Conservation (phyloP, 2,888 invertebrate species). For the Lycia hirtaria region DNA sequence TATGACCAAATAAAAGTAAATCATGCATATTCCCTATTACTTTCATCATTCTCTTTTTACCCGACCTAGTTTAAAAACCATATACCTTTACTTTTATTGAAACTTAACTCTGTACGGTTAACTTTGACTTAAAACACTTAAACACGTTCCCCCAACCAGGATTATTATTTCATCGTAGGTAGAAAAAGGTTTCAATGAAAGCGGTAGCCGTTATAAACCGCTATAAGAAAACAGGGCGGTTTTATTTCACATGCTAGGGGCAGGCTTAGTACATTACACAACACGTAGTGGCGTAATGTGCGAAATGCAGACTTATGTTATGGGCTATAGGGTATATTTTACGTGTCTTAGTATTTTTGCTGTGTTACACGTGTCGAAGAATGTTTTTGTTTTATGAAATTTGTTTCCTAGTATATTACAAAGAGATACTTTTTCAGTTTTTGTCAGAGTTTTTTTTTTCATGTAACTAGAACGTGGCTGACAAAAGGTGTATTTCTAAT, state of each 20-base stretch:
- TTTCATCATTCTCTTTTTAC: too few species aligned
- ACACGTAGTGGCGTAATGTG: neutral
- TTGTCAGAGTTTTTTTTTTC: too few species aligned
- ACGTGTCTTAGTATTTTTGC: neutral
- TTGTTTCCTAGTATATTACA: too few species aligned
- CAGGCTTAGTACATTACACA: neutral
- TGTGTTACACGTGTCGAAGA: too few species aligned
- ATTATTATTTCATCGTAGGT: conserved; percentile 13
- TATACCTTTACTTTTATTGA: too few species aligned
- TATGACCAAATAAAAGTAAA: too few species aligned
- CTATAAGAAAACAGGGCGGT: neutral
- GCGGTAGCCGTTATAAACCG: conserved; percentile 8
- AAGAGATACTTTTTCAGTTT: too few species aligned
- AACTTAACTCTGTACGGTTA: neutral
- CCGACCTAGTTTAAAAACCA: too few species aligned
- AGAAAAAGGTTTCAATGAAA: conserved; percentile 18
- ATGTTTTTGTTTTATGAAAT: too few species aligned
- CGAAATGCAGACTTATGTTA: neutral
- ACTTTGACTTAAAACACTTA: conserved; percentile 4
- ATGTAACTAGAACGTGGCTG: too few species aligned
- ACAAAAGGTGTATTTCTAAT: too few species aligned
- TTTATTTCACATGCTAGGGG: neutral
- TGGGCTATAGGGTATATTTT: neutral
- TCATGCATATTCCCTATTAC: too few species aligned
- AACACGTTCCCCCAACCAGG: neutral